A percentile compares a stretch with the other conserved stretches of the same genome.
These are phyloP conservation scores for Heliconius eleuchia DNA, from an alignment of 1,140 invertebrate species.

Conservation along the genomic window DNA sequence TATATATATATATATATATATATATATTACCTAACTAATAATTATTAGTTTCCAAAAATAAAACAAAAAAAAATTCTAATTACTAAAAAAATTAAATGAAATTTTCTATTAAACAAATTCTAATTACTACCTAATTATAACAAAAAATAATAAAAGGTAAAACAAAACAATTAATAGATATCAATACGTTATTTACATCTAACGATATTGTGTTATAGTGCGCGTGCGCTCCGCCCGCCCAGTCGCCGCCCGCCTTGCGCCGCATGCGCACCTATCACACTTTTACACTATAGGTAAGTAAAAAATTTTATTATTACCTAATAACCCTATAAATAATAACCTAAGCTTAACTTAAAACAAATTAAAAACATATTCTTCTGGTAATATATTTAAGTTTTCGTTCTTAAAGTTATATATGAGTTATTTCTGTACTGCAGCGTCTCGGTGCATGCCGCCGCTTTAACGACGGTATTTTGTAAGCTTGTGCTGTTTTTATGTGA, in stretches of 20 bases:
- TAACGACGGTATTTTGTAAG: constrained; percentile 55
- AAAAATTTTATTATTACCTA: not conserved
- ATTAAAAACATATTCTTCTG: too few species aligned
- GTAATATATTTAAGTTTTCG: not conserved
- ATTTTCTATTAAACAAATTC: too few species aligned
- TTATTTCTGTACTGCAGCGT: constrained; percentile 54
- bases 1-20: too few species aligned
- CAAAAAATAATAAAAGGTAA: too few species aligned
- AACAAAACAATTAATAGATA: not conserved
- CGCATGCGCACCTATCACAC: constrained; percentile 53
- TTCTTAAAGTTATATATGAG: not conserved
- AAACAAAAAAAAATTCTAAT: too few species aligned
- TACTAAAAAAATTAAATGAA: too few species aligned
- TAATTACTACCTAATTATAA: too few species aligned
- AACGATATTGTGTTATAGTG: not conserved
- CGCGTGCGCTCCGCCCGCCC: constrained; percentile 67
- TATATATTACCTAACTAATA: too few species aligned
- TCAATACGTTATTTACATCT: not conserved
- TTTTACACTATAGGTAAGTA: not conserved
- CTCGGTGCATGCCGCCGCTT: constrained; percentile 47
- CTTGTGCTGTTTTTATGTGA: constrained; percentile 41
- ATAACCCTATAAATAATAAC: not conserved
- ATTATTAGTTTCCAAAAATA: too few species aligned
- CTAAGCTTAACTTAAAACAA: not conserved
- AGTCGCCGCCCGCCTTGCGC: constrained; percentile 70